These are phyloP conservation scores for Platerodrilus igneus DNA, from an alignment of 2,888 invertebrate species.

Conservation along the genomic window DNA sequence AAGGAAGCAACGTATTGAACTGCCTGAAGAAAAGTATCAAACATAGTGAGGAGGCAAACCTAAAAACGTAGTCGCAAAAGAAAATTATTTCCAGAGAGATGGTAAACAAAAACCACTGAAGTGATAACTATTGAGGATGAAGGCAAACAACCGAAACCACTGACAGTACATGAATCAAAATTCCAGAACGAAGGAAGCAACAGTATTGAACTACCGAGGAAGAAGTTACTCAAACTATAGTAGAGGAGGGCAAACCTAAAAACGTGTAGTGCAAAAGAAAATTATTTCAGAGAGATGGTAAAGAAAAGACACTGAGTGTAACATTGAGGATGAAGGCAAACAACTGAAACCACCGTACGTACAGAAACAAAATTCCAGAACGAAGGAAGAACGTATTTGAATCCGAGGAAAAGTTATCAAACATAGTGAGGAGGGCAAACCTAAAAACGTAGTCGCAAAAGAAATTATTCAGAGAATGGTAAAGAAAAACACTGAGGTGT, in stretches of 20 bases:
- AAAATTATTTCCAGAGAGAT: too few species aligned
- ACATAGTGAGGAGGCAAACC: too few species aligned
- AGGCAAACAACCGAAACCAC: too few species aligned
- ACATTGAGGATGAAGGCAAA: conserved; percentile 35
- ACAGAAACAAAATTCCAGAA: conserved; percentile 23
- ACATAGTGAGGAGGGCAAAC: too few species aligned
- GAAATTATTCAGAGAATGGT: conserved; percentile 18
- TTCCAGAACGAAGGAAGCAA: too few species aligned
- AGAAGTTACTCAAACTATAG: conserved; percentile 30
- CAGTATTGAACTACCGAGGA: too few species aligned
- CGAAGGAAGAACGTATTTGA: conserved; percentile 23
- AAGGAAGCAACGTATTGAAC: conserved; percentile 18
- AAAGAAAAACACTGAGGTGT: conserved; percentile 28
- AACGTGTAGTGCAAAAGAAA: conserved; percentile 38
- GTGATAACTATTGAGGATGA: too few species aligned
- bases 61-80: too few species aligned
- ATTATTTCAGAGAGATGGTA: conserved; percentile 32
- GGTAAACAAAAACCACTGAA: too few species aligned
- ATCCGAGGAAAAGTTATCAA: too few species aligned
- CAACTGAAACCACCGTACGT: conserved; percentile 28
- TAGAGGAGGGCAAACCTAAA: conserved; percentile 29
- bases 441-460: too few species aligned
- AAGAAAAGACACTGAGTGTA: conserved; percentile 33
- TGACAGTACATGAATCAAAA: too few species aligned
- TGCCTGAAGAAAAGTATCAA: conserved; percentile 27